Base-by-base conservation (phyloP, 2,888 invertebrate species). In the Spilarctia lutea region DNA sequence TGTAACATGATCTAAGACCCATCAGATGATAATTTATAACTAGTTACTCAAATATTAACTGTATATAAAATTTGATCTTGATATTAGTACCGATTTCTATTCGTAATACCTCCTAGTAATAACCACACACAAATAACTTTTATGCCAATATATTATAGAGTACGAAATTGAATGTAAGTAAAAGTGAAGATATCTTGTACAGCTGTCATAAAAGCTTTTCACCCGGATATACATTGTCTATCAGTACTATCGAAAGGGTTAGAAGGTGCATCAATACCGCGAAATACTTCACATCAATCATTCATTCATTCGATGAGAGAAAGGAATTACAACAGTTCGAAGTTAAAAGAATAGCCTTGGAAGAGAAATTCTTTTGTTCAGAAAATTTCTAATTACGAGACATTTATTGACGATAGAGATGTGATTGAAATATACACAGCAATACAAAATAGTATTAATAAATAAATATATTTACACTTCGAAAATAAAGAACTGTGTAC, bases 351-450 rank as follows among this genome's bases (percentile, higher is more conserved):
- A 79, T 71, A 77, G 74, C 77, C 68, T 74, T 80, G 82, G 82
- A 85, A 85, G 85, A 83, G 84, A 85, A 85, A 85, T 79, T 85
- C 78, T 85, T 81, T 85, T 85, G 85, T 85, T 83, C 68, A 30
- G 74, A 79, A 75, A 83, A 83, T 85, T 80, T 63, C 75, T 79
- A 82, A 83, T 85, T 82, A 82, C 80, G 80, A 83, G 81, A 80
- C 74, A 85, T 85, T 81, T 82, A 85, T 82, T 81, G 84, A 79
- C 79, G 71, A 48, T 48, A 6, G 3, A 16, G 84, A 84, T 84
- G 83, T 73, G 68, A 78, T 42, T 79, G 83, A 85, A 85, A 84
- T 80, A 80, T 81, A 85, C 74, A 75, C 76, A 74, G 75, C 39
- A 68, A 71, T 70, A 68, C 71, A 68, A 77, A n/a, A 60, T 27